Evolutionary conservation across 1,140 invertebrate species (phyloP).

Genomic region (Meloidogyne exigua): DNA sequence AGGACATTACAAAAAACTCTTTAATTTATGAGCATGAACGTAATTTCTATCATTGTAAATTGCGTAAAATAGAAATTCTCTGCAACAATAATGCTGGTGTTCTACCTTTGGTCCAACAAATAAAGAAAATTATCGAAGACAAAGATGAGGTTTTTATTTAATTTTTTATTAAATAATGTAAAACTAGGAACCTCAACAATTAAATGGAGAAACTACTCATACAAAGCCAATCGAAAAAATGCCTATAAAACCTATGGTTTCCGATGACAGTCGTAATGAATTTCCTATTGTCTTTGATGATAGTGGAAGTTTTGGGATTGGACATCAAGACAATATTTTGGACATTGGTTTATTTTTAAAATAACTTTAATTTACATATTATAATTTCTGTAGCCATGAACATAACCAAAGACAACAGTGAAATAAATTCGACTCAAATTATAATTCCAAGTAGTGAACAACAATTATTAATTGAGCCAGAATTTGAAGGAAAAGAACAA

Average conservation of each 20-base stretch:
- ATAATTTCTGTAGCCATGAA: background rate
- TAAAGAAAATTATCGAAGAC: background rate
- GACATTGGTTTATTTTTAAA: background rate
- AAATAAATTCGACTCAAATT: constrained; percentile 2
- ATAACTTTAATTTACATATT: background rate
- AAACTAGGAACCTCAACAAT: background rate
- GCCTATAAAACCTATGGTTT: background rate
- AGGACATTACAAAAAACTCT: constrained; percentile 8
- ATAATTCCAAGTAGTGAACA: background rate
- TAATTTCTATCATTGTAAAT: constrained; percentile 97
- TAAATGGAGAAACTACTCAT: background rate
- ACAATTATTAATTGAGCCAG: background rate
- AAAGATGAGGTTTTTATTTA: background rate
- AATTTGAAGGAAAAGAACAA: background rate
- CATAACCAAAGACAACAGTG: background rate
- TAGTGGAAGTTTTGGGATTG: background rate
- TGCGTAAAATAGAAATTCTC: constrained; percentile 94
- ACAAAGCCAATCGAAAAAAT: background rate
- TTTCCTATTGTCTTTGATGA: constrained; percentile 2
- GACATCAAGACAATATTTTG: background rate
- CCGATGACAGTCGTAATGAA: background rate
- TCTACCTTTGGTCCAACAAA: background rate
- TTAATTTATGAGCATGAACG: constrained; percentile 70
- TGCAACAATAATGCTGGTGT: constrained; percentile 67
- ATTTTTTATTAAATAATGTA: background rate